These are phyloP conservation scores for Solea solea DNA, from an alignment of 2,113 vertebrate species.

Conservation along the genomic window DNA sequence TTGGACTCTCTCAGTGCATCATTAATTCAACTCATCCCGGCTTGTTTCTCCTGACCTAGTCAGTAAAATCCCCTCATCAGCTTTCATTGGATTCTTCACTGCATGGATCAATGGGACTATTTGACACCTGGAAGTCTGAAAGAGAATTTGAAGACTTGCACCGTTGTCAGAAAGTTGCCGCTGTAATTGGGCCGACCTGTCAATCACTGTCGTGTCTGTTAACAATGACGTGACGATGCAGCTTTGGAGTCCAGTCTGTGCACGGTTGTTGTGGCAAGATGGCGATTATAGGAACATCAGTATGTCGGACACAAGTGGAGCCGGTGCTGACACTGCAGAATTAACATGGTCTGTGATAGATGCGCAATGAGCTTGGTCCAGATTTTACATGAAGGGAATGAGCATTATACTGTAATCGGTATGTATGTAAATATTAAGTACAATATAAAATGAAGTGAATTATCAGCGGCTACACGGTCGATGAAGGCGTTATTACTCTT, in stretches of 20 bases:
- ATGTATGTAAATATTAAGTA: too few relatives aligned
- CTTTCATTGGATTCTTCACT: constrained; percentile 33
- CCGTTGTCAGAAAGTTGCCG: constrained; percentile 53
- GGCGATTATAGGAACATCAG: neutral
- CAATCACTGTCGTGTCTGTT: constrained; percentile 62
- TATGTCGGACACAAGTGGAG: constrained; percentile 10
- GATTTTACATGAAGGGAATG: neutral
- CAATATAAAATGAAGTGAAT: too few relatives aligned
- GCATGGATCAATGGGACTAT: constrained; percentile 51
- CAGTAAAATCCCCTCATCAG: constrained; percentile 31
- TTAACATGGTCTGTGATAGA: constrained; percentile 6
- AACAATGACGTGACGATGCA: constrained; percentile 26
- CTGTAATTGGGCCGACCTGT: constrained; percentile 68
- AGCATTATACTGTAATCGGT: neutral
- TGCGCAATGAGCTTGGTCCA: neutral
- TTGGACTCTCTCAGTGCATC: constrained; percentile 45
- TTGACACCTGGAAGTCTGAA: constrained; percentile 58
- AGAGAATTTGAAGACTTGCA: constrained; percentile 49
- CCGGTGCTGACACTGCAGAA: constrained; percentile 36
- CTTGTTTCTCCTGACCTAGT: constrained; percentile 5
- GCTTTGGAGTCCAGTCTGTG: constrained; percentile 39
- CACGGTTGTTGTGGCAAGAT: neutral
- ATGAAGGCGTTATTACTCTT: too few relatives aligned
- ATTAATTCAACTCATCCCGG: constrained; percentile 34
- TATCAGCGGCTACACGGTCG: too few relatives aligned